Evolutionary conservation across 2,797 vertebrate species (phyloP), one percentile per base, ranked within the genome.

Genomic region (Scolopax bukidnonensis): DNA sequence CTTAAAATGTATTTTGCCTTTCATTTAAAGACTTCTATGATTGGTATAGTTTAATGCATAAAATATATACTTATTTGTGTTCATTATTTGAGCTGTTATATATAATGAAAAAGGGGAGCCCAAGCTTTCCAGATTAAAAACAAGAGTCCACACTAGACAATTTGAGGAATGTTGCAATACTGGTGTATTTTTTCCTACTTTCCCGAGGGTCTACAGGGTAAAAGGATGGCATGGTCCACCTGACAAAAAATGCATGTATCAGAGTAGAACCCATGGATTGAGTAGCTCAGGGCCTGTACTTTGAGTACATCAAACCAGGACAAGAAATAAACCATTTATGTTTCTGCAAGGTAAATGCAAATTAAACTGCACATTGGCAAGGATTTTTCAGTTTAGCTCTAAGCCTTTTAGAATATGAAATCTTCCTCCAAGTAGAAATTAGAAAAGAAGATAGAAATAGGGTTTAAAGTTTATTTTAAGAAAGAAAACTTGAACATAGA

Each of bases 401-500:
- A 90, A 54, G 47, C 15, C 54, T 97, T 92, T 92, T 81, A 93
- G 15, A 94, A 41, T 88, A 86, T 47, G 59, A 94, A 27, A 79
- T 78, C 64, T 95, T 94, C 18, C 56, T n/a, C 7, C 75, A 95
- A 89, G 71, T 6, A 12, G 33, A 97, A 95, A 93, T 87, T 86
- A 91, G 61, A 95, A 94, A 91, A 41, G 12, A 80, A 95, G 56
- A 50, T 78, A 76, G 61, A 97, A 93, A 79, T 79, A 86, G 40
- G 12, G 50, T 74, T 90, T 73, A 43, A 95, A 69, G 67, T 92
- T 97, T 97, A 85, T 96, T 96, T 96, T 95, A 51, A 95, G 87
- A 94, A 94, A 90, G 45, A 36, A 89, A 96, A 97, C 90, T 78
- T 92, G 27, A 36, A 82, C 74, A 87, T 32, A 71, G 70, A 84